phyloP scores from a whole-genome alignment of 1,140 invertebrate genomes.

The Zaprionus capensis region DNA sequence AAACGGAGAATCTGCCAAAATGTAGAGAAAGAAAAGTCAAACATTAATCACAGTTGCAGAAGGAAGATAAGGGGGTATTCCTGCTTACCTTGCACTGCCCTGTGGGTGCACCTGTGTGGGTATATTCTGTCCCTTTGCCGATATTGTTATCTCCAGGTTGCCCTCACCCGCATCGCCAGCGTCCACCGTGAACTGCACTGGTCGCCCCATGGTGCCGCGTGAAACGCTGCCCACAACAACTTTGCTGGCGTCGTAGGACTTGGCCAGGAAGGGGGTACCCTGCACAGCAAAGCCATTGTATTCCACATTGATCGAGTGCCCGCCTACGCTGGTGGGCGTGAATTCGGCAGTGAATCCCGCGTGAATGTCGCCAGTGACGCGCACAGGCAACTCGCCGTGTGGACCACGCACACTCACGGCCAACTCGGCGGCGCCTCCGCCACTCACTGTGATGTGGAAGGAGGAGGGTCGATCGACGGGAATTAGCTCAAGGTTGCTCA shows the following conservation, averaged over 20 bases:
- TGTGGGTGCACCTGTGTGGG: conserved; percentile 99
- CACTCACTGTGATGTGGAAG: conserved; percentile 95
- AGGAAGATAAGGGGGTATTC: not conserved
- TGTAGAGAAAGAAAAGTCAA: not conserved
- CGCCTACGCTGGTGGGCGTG: conserved; percentile 94
- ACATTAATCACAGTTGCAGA: not conserved
- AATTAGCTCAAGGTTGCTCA: conserved; percentile 92
- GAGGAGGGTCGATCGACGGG: conserved; percentile 94
- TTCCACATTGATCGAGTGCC: conserved; percentile 94
- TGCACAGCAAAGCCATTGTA: conserved; percentile 95
- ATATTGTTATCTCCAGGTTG: conserved; percentile 98
- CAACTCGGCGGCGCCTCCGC: conserved; percentile 92
- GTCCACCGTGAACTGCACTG: conserved; percentile 97
- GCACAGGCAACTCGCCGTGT: conserved; percentile 92
- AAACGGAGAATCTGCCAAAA: conserved; percentile 92
- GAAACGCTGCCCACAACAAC: conserved; percentile 92
- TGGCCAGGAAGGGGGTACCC: conserved; percentile 96
- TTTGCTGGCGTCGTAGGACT: conserved; percentile 96
- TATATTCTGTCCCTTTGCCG: conserved; percentile 95
- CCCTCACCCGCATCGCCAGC: conserved; percentile 98
- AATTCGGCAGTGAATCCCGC: conserved; percentile 95
- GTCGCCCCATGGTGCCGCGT: conserved; percentile 92
- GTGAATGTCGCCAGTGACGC: conserved; percentile 94
- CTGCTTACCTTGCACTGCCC: conserved; percentile 85
- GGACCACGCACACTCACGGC: conserved; percentile 94